These are phyloP conservation scores for Glareola pratincola DNA, from an alignment of 2,113 vertebrate genomes.

Conservation along the genomic window DNA sequence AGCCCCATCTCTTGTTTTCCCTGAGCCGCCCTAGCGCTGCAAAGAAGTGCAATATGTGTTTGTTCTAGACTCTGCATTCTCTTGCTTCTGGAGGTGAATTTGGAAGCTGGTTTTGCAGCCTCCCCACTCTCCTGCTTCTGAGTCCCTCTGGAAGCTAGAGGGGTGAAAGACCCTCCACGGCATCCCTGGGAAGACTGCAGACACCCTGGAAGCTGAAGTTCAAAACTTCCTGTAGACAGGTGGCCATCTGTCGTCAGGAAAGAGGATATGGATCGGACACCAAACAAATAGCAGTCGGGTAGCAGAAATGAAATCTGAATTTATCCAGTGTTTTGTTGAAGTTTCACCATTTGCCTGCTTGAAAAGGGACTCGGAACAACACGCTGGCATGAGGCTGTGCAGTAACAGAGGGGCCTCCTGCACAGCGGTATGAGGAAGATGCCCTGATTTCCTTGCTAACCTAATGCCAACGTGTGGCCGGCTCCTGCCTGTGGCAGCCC, in stretches of 20 bases:
- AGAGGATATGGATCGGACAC: not conserved
- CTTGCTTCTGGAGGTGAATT: not conserved
- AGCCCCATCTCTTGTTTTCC: not conserved
- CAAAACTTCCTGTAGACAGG: not conserved
- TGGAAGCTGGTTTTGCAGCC: not conserved
- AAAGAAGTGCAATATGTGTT: not conserved
- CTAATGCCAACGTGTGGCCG: not conserved
- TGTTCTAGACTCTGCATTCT: not conserved
- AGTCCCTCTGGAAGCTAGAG: not conserved
- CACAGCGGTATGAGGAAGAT: not conserved
- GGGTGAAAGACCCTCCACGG: not conserved
- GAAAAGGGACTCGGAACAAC: not conserved
- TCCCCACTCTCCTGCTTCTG: not conserved
- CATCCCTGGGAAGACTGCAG: not conserved
- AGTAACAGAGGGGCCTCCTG: not conserved
- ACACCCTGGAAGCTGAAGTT: not conserved
- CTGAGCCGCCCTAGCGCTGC: rapidly evolving
- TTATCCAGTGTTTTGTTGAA: not conserved
- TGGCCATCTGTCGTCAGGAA: not conserved
- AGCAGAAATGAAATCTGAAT: not conserved
- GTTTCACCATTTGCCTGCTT: not conserved
- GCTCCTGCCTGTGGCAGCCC: not conserved
- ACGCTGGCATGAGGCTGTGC: not conserved
- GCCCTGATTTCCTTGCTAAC: not conserved
- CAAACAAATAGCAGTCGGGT: not conserved